phyloP scores from a whole-genome alignment of 2,888 invertebrate genomes.

The Caenorhabditis uteleia region DNA sequence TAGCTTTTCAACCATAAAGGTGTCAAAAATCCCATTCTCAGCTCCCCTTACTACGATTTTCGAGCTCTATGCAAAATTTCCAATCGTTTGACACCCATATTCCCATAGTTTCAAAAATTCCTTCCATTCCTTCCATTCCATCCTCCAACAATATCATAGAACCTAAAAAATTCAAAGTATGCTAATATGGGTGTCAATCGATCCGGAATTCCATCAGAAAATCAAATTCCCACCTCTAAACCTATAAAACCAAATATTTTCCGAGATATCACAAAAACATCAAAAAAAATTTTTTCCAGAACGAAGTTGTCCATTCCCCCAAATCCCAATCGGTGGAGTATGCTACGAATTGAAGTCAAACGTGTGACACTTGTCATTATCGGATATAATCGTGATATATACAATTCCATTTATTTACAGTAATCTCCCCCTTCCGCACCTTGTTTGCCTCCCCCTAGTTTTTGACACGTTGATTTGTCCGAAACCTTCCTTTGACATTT shows the following conservation, averaged over 20 bases:
- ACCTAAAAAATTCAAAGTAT: too few species aligned
- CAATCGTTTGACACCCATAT: too few species aligned
- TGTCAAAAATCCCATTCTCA: too few species aligned
- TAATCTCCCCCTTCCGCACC: not conserved
- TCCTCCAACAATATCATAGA: not conserved
- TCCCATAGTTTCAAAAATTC: too few species aligned
- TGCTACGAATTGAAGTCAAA: conserved; percentile 51
- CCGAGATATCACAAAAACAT: too few species aligned
- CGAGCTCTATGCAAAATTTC: too few species aligned
- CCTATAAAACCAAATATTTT: too few species aligned
- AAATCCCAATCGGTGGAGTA: conserved; percentile 56
- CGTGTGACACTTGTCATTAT: not conserved
- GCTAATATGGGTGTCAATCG: too few species aligned
- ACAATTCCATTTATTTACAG: not conserved
- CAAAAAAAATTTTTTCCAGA: conserved; percentile 41
- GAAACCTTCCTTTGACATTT: not conserved
- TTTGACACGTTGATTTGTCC: conserved; percentile 2
- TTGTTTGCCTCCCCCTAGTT: conserved; percentile 1
- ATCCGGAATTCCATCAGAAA: too few species aligned
- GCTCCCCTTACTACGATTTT: too few species aligned
- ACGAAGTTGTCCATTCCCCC: conserved; percentile 53
- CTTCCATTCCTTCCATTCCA: too few species aligned
- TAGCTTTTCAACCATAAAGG: not conserved
- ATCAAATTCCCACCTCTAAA: too few species aligned
- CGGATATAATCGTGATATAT: not conserved